Base-by-base conservation (phyloP, 2,113 vertebrate genomes). In the Sylvietta virens region DNA sequence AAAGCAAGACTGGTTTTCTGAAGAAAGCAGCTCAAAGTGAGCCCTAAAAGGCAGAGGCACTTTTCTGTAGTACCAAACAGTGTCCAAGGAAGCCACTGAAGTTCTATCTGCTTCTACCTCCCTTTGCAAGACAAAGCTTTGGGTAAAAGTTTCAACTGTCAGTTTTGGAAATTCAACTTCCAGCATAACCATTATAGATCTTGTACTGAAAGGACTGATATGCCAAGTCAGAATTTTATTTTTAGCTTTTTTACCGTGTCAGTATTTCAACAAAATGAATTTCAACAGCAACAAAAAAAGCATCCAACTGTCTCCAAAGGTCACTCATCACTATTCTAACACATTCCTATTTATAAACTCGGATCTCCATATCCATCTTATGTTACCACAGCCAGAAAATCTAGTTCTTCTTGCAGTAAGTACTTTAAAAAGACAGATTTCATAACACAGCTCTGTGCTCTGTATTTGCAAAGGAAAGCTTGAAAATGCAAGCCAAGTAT, bases 341-440 rank as follows among this genome's bases (percentile, higher is more conserved):
- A 87, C 81, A 92, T 87, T 95, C 81, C 94, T 95, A 96, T 95
- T 95, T 97, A 95, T 96, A 95, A 95, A 92, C 87, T 87, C 15
- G 3, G 70, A 94, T 85, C 78, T 94, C 82, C 78, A 69, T 87
- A 95, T n/a, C 85, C 90, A 82, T 90, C 94, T 94, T 95, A 71
- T 66, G 74, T 92, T 96, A 95, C 78, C 66, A 77, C 47, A 66
- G 74, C 24, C 92, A 93, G 81, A 93, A 94, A 95, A 92, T 51
- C 47, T 47, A 90, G 76, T n/a, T 78, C 81, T 73, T 76, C 78
- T 60, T 11, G 6, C 40, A 66, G 6, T 47, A 92, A 65, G 47
- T 53, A 70, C 47, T 90, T 78, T 14, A 81, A 81, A 87, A 95
- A 88, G 44, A 86, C 33, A 79, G 35, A 82, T 81, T 91, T 82